A percentile compares a stretch with the other conserved stretches of the same genome.
phyloP scores from a whole-genome alignment of 2,888 invertebrate species.

The Odontothrips loti region DNA sequence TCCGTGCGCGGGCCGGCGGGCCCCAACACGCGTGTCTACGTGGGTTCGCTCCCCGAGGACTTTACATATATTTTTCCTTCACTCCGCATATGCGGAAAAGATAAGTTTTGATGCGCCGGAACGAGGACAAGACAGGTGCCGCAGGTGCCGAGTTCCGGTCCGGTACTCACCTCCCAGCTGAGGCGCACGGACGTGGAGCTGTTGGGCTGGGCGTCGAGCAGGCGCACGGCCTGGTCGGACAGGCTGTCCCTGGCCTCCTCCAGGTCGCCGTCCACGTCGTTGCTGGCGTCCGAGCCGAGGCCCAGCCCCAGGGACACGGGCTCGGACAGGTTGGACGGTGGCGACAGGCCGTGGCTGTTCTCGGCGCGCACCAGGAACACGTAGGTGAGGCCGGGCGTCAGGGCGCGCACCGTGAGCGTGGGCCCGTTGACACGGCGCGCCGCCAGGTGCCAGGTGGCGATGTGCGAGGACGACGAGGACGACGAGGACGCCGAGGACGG shows the following conservation, averaged over 20 bases:
- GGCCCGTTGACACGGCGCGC: background rate
- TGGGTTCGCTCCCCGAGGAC: no score
- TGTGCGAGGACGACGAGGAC: background rate
- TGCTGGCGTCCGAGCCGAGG: constrained; percentile 56
- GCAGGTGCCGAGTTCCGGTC: background rate
- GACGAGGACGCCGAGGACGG: background rate
- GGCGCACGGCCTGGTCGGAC: constrained; percentile 20
- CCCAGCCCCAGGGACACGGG: constrained; percentile 45
- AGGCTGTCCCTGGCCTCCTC: constrained; percentile 71
- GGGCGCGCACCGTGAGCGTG: constrained; percentile 55
- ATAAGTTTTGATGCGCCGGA: background rate
- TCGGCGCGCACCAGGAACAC: constrained; percentile 69
- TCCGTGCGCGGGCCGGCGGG: no score
- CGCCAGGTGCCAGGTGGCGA: constrained; percentile 4
- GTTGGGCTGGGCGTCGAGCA: constrained; percentile 19
- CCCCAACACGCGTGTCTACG: no score
- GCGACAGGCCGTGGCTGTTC: constrained; percentile 70
- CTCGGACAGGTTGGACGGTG: constrained; percentile 51
- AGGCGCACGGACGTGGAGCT: constrained; percentile 16
- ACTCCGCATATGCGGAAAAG: no score
- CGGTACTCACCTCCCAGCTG: constrained; percentile 15
- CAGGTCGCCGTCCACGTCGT: constrained; percentile 58
- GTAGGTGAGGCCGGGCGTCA: constrained; percentile 60
- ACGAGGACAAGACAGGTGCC: no score
- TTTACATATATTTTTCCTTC: no score